Evolutionary conservation across 2,113 vertebrate genomes (phyloP).

Genomic region (Malurus elegans): DNA sequence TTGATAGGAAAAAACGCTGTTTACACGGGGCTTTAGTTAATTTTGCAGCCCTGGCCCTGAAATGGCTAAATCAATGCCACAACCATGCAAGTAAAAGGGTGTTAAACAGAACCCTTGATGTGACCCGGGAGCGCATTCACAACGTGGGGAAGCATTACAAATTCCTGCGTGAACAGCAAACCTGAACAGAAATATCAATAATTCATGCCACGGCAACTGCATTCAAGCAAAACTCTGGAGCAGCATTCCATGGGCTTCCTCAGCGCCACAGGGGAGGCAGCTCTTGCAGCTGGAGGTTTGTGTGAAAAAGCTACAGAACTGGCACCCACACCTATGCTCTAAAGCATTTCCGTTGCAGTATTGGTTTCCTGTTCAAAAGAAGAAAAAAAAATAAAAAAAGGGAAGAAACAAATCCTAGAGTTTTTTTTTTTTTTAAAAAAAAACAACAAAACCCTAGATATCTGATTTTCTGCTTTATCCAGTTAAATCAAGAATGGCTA

Average conservation of each 20-base stretch:
- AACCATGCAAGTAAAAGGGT: neutral
- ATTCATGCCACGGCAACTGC: conserved; percentile 40
- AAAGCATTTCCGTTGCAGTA: neutral
- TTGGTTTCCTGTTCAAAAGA: conserved; percentile 27
- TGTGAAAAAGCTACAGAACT: neutral
- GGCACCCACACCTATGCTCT: neutral
- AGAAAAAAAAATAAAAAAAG: neutral
- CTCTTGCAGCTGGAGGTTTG: neutral
- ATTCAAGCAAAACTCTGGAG: conserved; percentile 16
- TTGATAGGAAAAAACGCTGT: neutral
- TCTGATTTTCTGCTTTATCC: neutral
- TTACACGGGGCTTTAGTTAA: neutral
- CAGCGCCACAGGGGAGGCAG: neutral
- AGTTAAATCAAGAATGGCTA: neutral
- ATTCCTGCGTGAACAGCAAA: neutral
- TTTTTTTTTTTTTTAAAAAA: neutral
- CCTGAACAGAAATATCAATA: conserved; percentile 45
- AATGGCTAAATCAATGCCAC: neutral
- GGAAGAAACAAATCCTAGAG: neutral
- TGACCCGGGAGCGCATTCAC: neutral
- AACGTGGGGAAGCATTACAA: neutral
- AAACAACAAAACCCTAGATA: too few species aligned
- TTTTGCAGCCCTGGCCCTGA: neutral
- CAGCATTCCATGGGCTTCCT: neutral
- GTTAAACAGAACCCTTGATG: neutral